A percentile compares a stretch with the other conserved stretches of the same genome.
phyloP scores from a whole-genome alignment of 1,140 invertebrate species.

The Phortica variegata region DNA sequence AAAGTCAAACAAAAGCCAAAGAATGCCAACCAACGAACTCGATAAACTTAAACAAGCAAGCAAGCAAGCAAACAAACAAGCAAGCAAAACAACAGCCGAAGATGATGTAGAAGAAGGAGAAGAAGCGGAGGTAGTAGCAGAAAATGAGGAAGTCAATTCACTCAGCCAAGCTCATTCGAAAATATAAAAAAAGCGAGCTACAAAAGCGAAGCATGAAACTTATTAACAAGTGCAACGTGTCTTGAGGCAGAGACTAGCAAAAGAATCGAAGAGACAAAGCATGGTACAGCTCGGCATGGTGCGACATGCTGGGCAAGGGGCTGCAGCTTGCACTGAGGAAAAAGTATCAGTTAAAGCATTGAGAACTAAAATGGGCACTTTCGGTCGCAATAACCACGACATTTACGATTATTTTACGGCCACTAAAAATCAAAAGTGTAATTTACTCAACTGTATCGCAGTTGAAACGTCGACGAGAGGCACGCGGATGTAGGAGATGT shows the following conservation, averaged over 20 bases:
- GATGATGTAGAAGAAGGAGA: slow-evolving; percentile 5
- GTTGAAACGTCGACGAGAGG: neutral
- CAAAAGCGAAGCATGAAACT: slow-evolving; percentile 31
- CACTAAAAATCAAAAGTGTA: slow-evolving; percentile 58
- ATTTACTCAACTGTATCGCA: slow-evolving; percentile 44
- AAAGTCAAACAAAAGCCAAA: slow-evolving; percentile 2
- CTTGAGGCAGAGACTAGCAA: slow-evolving; percentile 4
- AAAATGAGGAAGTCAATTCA: neutral
- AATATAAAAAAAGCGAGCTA: slow-evolving; percentile 1
- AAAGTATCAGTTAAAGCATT: slow-evolving; percentile 44
- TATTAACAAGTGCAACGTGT: slow-evolving; percentile 52
- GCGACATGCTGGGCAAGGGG: neutral
- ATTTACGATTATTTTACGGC: slow-evolving; percentile 58
- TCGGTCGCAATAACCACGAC: slow-evolving; percentile 56
- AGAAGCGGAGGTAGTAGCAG: neutral
- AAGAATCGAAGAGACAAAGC: too few relatives aligned
- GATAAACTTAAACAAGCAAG: too few relatives aligned
- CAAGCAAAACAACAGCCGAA: slow-evolving; percentile 16
- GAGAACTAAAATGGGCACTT: slow-evolving; percentile 51
- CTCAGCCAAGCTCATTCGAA: too few relatives aligned
- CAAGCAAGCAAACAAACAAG: slow-evolving; percentile 14
- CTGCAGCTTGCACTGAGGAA: slow-evolving; percentile 40
- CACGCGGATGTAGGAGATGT: slow-evolving; percentile 6
- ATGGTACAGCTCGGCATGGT: neutral
- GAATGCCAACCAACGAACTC: too few relatives aligned